Evolutionary conservation across 2,888 invertebrate genomes (phyloP).

Genomic region (Masnerella sp.): DNA sequence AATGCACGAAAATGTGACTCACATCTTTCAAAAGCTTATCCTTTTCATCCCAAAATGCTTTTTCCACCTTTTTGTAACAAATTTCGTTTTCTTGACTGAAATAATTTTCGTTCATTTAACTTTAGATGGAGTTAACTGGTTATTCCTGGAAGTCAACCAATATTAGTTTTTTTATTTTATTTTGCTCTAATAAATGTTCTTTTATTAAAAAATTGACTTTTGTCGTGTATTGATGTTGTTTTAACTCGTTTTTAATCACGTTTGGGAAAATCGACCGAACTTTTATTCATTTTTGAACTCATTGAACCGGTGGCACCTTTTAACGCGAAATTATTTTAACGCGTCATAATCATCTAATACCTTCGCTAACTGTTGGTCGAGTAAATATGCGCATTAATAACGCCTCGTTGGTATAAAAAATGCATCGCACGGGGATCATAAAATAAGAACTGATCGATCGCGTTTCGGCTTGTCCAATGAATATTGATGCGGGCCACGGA

Average conservation of each 20-base stretch:
- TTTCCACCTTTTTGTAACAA: no score
- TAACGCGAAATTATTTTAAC: slow-evolving; percentile 18
- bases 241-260: neutral
- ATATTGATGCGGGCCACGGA: slow-evolving; percentile 15
- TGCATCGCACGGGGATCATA: neutral
- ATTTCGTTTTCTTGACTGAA: no score
- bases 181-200: no score
- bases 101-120: no score
- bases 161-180: no score
- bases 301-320: slow-evolving; percentile 4
- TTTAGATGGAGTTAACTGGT: no score
- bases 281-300: slow-evolving; percentile 1
- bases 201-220: no score
- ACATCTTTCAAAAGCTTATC: no score
- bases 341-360: neutral
- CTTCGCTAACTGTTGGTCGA: neutral
- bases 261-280: neutral
- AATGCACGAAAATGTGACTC: neutral
- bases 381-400: slow-evolving; percentile 14
- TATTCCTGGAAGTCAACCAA: no score
- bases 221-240: no score
- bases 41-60: no score
- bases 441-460: slow-evolving; percentile 13
- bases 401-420: slow-evolving; percentile 2
- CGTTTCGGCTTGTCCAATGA: slow-evolving; percentile 7